phyloP scores from a whole-genome alignment of 2,888 invertebrate species.

The Selenia dentaria region DNA sequence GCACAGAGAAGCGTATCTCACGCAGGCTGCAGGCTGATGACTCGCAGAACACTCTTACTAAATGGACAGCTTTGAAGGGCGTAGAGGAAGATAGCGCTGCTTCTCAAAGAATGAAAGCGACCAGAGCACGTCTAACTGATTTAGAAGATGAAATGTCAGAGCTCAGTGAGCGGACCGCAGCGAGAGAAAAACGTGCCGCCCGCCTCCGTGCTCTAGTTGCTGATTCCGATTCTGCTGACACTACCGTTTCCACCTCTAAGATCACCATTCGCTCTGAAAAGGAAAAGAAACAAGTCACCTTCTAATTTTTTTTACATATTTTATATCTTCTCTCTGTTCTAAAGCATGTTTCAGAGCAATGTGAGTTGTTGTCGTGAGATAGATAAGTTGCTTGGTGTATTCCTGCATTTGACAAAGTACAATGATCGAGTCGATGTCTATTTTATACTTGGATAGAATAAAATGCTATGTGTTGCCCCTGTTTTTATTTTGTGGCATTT shows the following conservation, averaged over 20 bases:
- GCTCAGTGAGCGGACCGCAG: conserved; percentile 87
- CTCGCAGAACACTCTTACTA: conserved; percentile 69
- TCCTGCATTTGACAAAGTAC: conserved; percentile 70
- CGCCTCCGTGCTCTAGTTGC: conserved; percentile 88
- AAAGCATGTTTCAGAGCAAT: conserved; percentile 43
- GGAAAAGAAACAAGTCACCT: conserved; percentile 80
- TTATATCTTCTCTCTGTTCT: conserved; percentile 38
- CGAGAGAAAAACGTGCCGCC: conserved; percentile 89
- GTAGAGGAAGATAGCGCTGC: conserved; percentile 83
- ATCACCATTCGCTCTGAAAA: conserved; percentile 69
- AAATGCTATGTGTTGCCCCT: conserved; percentile 62
- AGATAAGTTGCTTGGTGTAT: conserved; percentile 63
- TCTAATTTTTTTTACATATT: conserved; percentile 48
- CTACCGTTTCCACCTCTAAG: conserved; percentile 61
- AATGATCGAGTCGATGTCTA: conserved; percentile 64
- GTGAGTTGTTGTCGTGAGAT: conserved; percentile 50
- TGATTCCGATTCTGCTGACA: conserved; percentile 77
- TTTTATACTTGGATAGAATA: conserved; percentile 76
- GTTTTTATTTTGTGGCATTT: conserved; percentile 62
- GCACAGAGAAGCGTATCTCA: conserved; percentile 75
- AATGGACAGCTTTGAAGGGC: conserved; percentile 86
- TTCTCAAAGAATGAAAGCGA: conserved; percentile 86
- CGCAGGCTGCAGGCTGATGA: conserved; percentile 63
- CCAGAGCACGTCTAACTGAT: conserved; percentile 88
- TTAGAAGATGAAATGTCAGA: conserved; percentile 91